These are phyloP conservation scores for Nannospalax galili DNA, from an alignment of 2,113 vertebrate genomes.

Conservation along the genomic window DNA sequence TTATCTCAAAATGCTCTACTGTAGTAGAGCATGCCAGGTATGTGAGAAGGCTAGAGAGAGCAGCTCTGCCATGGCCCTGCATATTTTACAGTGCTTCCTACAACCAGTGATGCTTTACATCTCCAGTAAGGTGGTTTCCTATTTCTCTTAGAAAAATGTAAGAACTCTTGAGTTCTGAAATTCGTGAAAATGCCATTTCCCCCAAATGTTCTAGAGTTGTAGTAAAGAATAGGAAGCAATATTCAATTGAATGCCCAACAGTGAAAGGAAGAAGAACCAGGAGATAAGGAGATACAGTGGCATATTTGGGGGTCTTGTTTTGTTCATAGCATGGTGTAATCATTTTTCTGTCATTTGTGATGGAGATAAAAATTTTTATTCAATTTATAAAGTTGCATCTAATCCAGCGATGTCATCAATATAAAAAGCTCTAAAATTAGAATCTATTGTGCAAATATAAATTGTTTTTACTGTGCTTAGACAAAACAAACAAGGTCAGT, in stretches of 20 bases:
- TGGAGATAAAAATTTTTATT: background rate
- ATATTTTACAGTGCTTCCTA: background rate
- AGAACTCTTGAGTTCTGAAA: background rate
- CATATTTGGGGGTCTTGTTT: background rate
- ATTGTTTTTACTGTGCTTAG: background rate
- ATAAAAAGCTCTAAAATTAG: background rate
- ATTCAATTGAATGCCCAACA: background rate
- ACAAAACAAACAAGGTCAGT: background rate
- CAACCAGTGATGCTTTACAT: background rate
- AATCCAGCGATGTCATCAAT: background rate
- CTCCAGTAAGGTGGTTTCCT: background rate
- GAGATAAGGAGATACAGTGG: background rate
- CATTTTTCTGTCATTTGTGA: background rate
- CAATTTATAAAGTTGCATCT: background rate
- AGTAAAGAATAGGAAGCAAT: background rate
- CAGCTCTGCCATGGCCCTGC: background rate
- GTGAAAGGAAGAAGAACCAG: background rate
- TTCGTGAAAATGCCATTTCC: slow-evolving; percentile 4
- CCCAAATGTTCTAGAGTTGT: background rate
- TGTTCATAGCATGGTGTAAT: background rate
- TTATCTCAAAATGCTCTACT: background rate
- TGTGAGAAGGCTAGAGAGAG: background rate
- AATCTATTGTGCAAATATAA: background rate
- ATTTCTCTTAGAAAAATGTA: background rate
- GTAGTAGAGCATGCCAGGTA: background rate